A percentile compares a stretch with the other conserved stretches of the same genome.
These are phyloP conservation scores for Forbesichthys papilliferus DNA, from an alignment of 2,113 vertebrate species.

Conservation along the genomic window DNA sequence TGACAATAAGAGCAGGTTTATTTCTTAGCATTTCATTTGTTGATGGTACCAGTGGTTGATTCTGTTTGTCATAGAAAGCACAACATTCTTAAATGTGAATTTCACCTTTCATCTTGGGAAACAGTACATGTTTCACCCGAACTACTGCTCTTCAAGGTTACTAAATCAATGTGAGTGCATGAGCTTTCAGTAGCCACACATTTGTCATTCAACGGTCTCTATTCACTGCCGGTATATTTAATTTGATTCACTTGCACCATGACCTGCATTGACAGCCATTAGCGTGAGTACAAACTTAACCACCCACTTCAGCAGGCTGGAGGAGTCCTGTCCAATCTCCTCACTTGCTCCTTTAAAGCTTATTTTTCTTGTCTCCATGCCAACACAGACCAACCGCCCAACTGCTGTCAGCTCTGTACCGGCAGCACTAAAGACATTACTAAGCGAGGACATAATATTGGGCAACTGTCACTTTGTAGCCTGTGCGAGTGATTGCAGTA, in stretches of 20 bases:
- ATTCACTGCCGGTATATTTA: conserved; percentile 25
- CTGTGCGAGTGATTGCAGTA: conserved; percentile 1
- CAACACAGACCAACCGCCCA: conserved; percentile 26
- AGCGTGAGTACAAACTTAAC: conserved; percentile 15
- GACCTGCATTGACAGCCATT: conserved; percentile 24
- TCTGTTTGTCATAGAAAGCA: no score
- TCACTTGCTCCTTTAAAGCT: conserved; percentile 7
- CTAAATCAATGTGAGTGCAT: background rate
- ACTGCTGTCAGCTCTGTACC: conserved; percentile 10
- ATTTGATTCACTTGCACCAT: conserved; percentile 35
- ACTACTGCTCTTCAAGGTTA: conserved; percentile 15
- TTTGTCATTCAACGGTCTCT: conserved; percentile 5
- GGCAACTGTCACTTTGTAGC: conserved; percentile 13
- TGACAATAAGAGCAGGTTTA: background rate
- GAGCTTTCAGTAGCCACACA: background rate
- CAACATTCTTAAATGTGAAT: no score
- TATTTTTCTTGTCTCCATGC: conserved; percentile 41
- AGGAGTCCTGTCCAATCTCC: conserved; percentile 17
- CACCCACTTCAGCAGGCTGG: conserved; percentile 30
- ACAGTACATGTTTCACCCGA: background rate
- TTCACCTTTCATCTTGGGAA: no score
- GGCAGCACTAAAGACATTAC: conserved; percentile 14
- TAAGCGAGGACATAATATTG: conserved; percentile 13
- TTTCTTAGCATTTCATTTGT: no score
- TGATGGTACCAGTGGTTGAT: no score